Conservation (phyloP, 2,797 vertebrate genomes). For the Aeoliscus strigatus region DNA sequence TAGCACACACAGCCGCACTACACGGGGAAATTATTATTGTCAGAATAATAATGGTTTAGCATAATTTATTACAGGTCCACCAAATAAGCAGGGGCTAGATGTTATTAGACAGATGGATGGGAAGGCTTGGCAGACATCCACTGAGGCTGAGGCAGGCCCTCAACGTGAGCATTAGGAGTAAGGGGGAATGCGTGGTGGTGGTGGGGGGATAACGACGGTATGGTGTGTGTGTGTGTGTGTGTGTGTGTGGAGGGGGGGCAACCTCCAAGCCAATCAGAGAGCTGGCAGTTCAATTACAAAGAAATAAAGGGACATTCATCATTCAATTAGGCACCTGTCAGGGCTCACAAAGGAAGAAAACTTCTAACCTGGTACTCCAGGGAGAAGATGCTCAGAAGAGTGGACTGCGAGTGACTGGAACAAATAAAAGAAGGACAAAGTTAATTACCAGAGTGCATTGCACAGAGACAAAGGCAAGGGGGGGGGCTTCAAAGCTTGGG, state of each 20-base stretch:
- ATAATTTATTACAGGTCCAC: conserved; percentile 99
- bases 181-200: no score
- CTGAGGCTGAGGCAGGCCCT: conserved; percentile 87
- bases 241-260: conserved; percentile 69
- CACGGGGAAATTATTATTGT: conserved; percentile 99
- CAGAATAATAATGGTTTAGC: conserved; percentile 99
- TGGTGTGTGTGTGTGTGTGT: no score
- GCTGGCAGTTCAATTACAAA: conserved; percentile 99
- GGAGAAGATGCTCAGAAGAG: conserved; percentile 99
- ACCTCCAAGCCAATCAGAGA: conserved; percentile 99
- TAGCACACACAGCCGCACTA: conserved; percentile 98
- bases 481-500: conserved; percentile 92
- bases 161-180: conserved; percentile 75
- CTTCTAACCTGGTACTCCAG: conserved; percentile 99
- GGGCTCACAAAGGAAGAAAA: conserved; percentile 99
- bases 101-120: conserved; percentile 99
- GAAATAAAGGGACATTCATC: conserved; percentile 99
- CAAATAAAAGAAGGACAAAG: conserved; percentile 99
- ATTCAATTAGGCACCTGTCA: conserved; percentile 99
- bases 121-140: conserved; percentile 99
- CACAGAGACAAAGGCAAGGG: conserved; percentile 96
- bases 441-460: conserved; percentile 99
- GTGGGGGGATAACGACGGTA: no score
- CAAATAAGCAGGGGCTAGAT: conserved; percentile 99
- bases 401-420: conserved; percentile 99